Evolutionary conservation across 2,113 vertebrate genomes (phyloP).

Genomic region (Sebastes schlegelii): DNA sequence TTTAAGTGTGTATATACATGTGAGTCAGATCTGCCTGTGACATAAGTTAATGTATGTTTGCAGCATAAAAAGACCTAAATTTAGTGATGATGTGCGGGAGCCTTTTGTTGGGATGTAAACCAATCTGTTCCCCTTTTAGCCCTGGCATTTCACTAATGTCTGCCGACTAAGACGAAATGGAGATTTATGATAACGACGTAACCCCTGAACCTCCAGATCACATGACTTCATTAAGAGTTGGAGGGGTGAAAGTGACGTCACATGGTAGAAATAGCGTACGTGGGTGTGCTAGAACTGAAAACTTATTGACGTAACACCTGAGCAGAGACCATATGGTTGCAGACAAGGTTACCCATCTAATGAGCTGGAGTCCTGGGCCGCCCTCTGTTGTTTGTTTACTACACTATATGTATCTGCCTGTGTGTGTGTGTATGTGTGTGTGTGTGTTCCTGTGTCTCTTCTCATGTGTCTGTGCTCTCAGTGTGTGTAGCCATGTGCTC

Average conservation of each 20-base stretch:
- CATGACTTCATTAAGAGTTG: constrained; percentile 42
- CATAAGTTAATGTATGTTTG: constrained; percentile 6
- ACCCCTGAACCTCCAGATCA: constrained; percentile 40
- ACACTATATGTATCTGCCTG: constrained; percentile 23
- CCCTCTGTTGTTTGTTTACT: constrained; percentile 57
- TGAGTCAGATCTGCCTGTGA: constrained; percentile 24
- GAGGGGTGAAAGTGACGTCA: constrained; percentile 46
- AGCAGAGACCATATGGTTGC: constrained; percentile 51
- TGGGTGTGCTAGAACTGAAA: neutral
- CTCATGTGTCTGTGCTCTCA: constrained; percentile 52
- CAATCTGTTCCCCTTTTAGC: constrained; percentile 61
- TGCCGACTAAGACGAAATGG: constrained; percentile 23
- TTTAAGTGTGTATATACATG: neutral
- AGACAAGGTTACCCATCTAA: constrained; percentile 57
- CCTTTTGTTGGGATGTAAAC: constrained; percentile 50
- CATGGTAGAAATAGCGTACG: constrained; percentile 31
- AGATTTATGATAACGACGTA: constrained; percentile 48
- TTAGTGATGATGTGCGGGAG: constrained; percentile 42
- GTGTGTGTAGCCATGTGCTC: constrained; percentile 54
- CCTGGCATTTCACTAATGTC: constrained; percentile 50
- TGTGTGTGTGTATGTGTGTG: constrained; percentile 10
- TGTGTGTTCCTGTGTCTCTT: constrained; percentile 25
- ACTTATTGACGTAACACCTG: constrained; percentile 23
- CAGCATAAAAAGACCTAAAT: constrained; percentile 21
- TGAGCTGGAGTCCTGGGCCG: constrained; percentile 31